Conservation (phyloP, 1,140 invertebrate genomes). For the Drosophila murphyi region DNA sequence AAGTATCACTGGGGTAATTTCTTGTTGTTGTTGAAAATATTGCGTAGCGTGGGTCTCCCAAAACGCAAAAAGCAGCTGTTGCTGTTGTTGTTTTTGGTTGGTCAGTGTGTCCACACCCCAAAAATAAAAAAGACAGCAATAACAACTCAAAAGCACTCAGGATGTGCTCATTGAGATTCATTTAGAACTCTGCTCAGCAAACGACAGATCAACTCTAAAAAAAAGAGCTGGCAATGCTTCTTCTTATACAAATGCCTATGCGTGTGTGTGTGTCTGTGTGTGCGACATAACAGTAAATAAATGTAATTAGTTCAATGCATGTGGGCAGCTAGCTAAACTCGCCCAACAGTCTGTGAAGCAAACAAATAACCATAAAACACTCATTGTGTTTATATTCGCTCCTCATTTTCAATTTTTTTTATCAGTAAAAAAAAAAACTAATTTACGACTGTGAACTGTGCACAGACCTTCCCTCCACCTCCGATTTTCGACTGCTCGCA, state of each 20-base stretch:
- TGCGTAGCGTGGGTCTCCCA: slow-evolving; percentile 33
- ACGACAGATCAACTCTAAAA: slow-evolving; percentile 24
- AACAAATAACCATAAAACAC: not conserved
- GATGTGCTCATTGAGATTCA: slow-evolving; percentile 55
- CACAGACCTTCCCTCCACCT: not conserved
- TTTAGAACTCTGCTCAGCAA: slow-evolving; percentile 11
- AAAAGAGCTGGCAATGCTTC: not conserved
- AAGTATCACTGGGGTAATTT: slow-evolving; percentile 37
- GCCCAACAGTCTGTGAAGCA: slow-evolving; percentile 6
- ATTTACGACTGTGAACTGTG: slow-evolving; percentile 48
- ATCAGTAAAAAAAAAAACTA: slow-evolving; percentile 41
- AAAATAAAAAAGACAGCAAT: not conserved
- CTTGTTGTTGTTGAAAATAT: slow-evolving; percentile 33
- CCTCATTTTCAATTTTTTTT: slow-evolving; percentile 27
- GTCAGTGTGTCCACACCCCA: slow-evolving; percentile 26
- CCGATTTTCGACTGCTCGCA: not conserved
- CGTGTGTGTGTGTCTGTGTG: not conserved
- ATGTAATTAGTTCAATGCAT: not conserved
- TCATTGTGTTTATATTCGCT: slow-evolving; percentile 1
- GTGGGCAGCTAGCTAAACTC: too few species aligned
- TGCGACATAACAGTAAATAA: not conserved
- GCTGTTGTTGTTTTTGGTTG: not conserved
- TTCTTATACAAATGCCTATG: not conserved
- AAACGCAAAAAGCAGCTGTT: slow-evolving; percentile 15
- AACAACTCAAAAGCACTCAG: slow-evolving; percentile 33